Percentiles rank a stretch among this genome's conserved stretches.
phyloP scores from a whole-genome alignment of 1,140 invertebrate species.

The Bombus balteatus region DNA sequence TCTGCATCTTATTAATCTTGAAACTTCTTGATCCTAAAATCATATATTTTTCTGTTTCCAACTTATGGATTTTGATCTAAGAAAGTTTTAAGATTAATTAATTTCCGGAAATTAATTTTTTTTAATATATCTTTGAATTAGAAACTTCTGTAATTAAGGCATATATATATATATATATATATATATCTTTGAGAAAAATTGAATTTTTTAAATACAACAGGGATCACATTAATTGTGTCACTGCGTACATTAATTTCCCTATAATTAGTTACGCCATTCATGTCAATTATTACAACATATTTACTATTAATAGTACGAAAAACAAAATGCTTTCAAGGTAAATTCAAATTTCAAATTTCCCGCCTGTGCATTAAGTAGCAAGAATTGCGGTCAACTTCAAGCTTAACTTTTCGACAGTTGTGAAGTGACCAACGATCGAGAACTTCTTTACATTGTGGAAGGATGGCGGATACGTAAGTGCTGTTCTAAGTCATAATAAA shows the following conservation, averaged over 20 bases:
- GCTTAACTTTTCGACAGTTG: not conserved
- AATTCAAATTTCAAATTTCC: conserved; percentile 24
- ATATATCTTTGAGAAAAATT: not conserved
- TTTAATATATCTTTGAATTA: not conserved
- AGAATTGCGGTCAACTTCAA: not conserved
- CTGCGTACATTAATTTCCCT: not conserved
- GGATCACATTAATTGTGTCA: not conserved
- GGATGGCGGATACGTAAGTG: conserved; percentile 77
- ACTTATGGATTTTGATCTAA: not conserved
- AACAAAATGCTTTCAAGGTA: not conserved
- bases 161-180: not conserved
- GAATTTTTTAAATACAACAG: conserved; percentile 42
- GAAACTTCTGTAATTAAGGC: conserved; percentile 3
- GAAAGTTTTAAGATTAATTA: not conserved
- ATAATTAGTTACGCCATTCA: not conserved
- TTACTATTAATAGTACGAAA: not conserved
- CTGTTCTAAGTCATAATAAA: conserved; percentile 29
- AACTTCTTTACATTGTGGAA: conserved; percentile 65
- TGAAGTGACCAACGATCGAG: not conserved
- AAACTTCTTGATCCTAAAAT: no score
- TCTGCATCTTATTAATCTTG: not conserved
- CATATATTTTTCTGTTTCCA: no score
- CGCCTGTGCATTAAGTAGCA: not conserved
- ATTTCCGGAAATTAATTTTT: not conserved
- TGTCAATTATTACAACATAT: not conserved